phyloP scores from a whole-genome alignment of 2,888 invertebrate species.

The Mongoloraphidia duomilia region DNA sequence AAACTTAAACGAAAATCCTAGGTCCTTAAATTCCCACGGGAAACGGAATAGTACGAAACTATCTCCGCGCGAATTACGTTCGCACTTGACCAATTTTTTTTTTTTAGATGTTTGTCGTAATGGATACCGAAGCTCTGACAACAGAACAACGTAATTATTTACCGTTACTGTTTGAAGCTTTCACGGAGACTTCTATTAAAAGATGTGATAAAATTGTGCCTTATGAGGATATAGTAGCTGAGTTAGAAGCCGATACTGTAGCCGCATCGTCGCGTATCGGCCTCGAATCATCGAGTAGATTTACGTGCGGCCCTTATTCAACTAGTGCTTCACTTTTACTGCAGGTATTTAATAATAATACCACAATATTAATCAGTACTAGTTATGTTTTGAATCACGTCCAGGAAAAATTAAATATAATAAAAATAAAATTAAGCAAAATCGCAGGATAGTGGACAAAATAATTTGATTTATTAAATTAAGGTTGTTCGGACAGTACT shows the following conservation, averaged over 20 bases:
- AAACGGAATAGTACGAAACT: no score
- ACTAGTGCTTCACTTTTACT: constrained; percentile 48
- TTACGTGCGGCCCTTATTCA: constrained; percentile 59
- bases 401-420: no score
- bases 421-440: no score
- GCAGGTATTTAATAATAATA: constrained; percentile 35
- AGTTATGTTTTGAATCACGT: no score
- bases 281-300: constrained; percentile 39
- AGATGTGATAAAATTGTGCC: constrained; percentile 38
- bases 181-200: constrained; percentile 61
- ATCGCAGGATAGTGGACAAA: no score
- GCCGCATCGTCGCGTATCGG: constrained; percentile 47
- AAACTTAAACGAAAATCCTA: no score
- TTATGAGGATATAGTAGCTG: constrained; percentile 61
- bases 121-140: constrained; percentile 52
- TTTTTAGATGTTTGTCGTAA: constrained; percentile 51
- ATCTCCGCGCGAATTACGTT: no score
- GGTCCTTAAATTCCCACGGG: no score
- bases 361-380: background rate
- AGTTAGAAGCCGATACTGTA: constrained; percentile 63
- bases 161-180: constrained; percentile 55
- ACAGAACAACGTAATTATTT: constrained; percentile 51
- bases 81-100: constrained; percentile 8
- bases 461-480: no score
- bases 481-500: no score